Percentiles rank a stretch among this genome's conserved stretches.
These are phyloP conservation scores for Amblyopsis rosae DNA, from an alignment of 2,113 vertebrate genomes.

Conservation along the genomic window DNA sequence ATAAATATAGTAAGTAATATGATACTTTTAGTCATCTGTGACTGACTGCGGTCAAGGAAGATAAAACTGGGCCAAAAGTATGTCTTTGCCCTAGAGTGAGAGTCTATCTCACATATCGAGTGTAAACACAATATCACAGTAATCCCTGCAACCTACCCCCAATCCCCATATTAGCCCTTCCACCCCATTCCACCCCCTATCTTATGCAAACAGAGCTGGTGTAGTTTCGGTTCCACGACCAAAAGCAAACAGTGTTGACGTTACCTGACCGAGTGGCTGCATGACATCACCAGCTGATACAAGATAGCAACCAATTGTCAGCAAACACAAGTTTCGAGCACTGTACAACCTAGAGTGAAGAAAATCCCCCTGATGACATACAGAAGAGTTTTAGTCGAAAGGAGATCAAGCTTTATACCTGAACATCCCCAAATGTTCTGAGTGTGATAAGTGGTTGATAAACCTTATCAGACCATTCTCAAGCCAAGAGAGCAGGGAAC, in stretches of 20 bases:
- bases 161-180: slow-evolving; percentile 3
- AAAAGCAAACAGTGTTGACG: slow-evolving; percentile 71
- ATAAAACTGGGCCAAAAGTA: slow-evolving; percentile 48
- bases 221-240: slow-evolving; percentile 67
- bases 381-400: no score
- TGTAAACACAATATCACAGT: slow-evolving; percentile 59
- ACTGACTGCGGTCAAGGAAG: slow-evolving; percentile 58
- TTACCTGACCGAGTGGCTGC: slow-evolving; percentile 60
- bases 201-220: slow-evolving; percentile 68
- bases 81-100: slow-evolving; percentile 40
- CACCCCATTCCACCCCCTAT: slow-evolving; percentile 38
- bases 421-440: background rate
- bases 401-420: no score
- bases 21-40: slow-evolving; percentile 38
- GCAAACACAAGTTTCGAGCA: slow-evolving; percentile 30
- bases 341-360: background rate
- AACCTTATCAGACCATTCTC: slow-evolving; percentile 28
- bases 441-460: slow-evolving; percentile 29
- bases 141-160: slow-evolving; percentile 22
- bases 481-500: slow-evolving; percentile 29
- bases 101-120: slow-evolving; percentile 28
- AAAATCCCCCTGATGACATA: background rate
- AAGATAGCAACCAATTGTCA: slow-evolving; percentile 56
- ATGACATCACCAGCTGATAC: slow-evolving; percentile 75
- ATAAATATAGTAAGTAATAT: slow-evolving; percentile 39